Evolutionary conservation across 2,888 invertebrate genomes (phyloP).

Genomic region (Scaptomyza polygonia): DNA sequence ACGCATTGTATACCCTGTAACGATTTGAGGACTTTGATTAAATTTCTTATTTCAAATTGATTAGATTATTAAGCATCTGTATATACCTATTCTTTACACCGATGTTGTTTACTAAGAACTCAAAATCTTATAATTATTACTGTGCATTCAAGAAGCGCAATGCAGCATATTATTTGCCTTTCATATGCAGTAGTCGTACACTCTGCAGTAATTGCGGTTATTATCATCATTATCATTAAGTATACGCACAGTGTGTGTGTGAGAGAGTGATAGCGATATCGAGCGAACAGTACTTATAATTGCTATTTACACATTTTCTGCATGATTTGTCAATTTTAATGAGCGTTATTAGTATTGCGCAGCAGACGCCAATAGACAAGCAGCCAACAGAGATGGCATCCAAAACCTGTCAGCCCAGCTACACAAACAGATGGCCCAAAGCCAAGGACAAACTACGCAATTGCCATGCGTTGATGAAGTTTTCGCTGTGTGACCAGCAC

Average conservation of each 20-base stretch:
- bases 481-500: constrained; percentile 10
- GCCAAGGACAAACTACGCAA: constrained; percentile 50
- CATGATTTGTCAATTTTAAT: constrained; percentile 78
- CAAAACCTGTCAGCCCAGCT: constrained; percentile 13
- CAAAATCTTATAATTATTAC: too few relatives aligned
- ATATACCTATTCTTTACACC: too few relatives aligned
- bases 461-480: constrained; percentile 33
- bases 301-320: constrained; percentile 72
- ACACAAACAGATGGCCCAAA: constrained; percentile 30
- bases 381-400: constrained; percentile 15
- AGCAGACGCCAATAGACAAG: constrained; percentile 50
- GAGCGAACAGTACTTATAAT: constrained; percentile 50
- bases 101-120: too few relatives aligned
- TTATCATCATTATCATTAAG: constrained; percentile 25
- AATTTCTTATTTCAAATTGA: too few relatives aligned
- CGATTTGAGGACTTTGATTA: too few relatives aligned
- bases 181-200: neutral
- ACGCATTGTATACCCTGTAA: constrained; percentile 11
- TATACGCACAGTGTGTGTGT: constrained; percentile 18
- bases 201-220: neutral
- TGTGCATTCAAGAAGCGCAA: neutral
- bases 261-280: neutral
- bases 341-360: constrained; percentile 57
- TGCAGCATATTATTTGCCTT: neutral
- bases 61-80: too few relatives aligned